Percentiles rank a stretch among this genome's conserved stretches.
These are phyloP conservation scores for Squalus acanthias DNA, from an alignment of 2,797 vertebrate genomes.

Conservation along the genomic window DNA sequence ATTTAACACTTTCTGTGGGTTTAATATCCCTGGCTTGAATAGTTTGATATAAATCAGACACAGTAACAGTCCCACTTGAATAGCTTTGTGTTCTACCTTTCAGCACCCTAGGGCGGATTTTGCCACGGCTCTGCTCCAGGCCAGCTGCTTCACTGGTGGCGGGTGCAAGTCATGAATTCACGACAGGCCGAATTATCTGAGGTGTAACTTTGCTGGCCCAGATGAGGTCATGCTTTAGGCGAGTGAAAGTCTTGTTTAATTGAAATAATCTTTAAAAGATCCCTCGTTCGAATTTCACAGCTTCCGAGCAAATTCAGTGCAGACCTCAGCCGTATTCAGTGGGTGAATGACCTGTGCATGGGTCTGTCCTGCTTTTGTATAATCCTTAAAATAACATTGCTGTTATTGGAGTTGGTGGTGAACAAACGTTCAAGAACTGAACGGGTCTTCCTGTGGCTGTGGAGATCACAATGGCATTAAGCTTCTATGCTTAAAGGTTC, in stretches of 20 bases:
- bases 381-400: neutral
- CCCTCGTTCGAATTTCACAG: neutral
- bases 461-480: neutral
- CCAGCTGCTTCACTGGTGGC: neutral
- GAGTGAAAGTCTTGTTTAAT: neutral
- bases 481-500: neutral
- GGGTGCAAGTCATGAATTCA: neutral
- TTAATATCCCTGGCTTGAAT: neutral
- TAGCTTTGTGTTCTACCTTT: neutral
- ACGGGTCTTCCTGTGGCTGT: neutral
- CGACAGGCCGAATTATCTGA: neutral
- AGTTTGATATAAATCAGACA: neutral
- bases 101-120: neutral
- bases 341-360: no score
- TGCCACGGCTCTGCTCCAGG: neutral
- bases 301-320: neutral
- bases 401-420: neutral
- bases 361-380: neutral
- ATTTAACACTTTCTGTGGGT: neutral
- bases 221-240: neutral
- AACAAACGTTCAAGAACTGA: neutral
- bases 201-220: neutral
- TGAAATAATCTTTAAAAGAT: neutral
- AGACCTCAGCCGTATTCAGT: neutral
- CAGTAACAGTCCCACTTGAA: no score